Percentiles rank a stretch among this genome's conserved stretches.
phyloP scores from a whole-genome alignment of 1,140 invertebrate species.

The Drosophila nannoptera region DNA sequence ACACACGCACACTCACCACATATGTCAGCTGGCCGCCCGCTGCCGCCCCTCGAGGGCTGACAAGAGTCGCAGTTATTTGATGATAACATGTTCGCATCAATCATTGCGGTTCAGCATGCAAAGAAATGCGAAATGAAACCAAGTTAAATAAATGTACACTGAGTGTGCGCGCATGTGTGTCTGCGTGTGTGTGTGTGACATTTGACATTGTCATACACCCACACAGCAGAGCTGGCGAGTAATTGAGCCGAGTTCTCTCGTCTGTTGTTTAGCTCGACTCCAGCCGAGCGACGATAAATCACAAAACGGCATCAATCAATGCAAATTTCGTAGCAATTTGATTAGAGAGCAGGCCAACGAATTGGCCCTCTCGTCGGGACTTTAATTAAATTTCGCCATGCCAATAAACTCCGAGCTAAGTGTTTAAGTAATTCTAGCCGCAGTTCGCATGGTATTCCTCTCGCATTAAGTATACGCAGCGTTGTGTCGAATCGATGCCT shows the following conservation, averaged over 20 bases:
- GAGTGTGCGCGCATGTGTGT: slow-evolving; percentile 16
- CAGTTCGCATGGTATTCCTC: too few species aligned
- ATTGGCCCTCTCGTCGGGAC: not conserved
- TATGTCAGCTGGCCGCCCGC: not conserved
- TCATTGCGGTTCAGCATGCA: slow-evolving; percentile 66
- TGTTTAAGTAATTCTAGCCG: too few species aligned
- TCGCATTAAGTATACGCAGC: too few species aligned
- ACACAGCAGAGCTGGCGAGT: slow-evolving; percentile 20
- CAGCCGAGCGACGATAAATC: slow-evolving; percentile 64
- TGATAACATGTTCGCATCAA: slow-evolving; percentile 72
- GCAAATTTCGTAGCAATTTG: slow-evolving; percentile 49
- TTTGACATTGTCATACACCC: slow-evolving; percentile 25
- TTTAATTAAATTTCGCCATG: slow-evolving; percentile 36
- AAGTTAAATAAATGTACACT: slow-evolving; percentile 66
- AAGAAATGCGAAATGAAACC: slow-evolving; percentile 61
- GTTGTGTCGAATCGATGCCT: too few species aligned
- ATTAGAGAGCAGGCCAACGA: slow-evolving; percentile 16
- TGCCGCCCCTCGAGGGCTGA: slow-evolving; percentile 9
- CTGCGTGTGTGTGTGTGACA: slow-evolving; percentile 18
- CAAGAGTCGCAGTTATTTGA: slow-evolving; percentile 64
- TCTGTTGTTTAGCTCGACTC: slow-evolving; percentile 47
- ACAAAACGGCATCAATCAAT: slow-evolving; percentile 69
- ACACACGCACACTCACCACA: slow-evolving; percentile 10
- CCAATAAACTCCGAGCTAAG: not conserved
- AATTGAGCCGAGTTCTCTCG: slow-evolving; percentile 39